Evolutionary conservation across 2,113 vertebrate genomes (phyloP).

Genomic region (Chamaetylas fuelleborni): DNA sequence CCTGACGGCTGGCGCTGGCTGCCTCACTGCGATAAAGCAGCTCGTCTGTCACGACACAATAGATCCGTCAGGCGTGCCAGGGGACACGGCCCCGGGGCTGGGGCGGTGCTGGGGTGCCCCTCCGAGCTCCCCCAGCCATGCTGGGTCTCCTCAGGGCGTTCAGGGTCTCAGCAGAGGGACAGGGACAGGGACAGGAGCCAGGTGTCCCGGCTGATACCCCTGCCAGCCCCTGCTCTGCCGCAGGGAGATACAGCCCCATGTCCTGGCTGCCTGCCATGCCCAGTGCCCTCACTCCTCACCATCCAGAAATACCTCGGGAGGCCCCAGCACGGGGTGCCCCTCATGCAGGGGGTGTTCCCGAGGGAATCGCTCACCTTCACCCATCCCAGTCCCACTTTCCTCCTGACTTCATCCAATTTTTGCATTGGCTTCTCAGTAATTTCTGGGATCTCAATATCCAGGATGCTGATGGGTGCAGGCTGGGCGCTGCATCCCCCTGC

Average conservation of each 20-base stretch:
- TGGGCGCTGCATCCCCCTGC: neutral
- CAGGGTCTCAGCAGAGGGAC: neutral
- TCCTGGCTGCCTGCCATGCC: neutral
- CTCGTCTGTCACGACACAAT: slow-evolving; percentile 69
- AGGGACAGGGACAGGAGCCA: neutral
- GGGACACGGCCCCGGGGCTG: neutral
- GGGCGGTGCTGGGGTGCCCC: neutral
- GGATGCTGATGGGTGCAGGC: neutral
- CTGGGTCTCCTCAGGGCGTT: neutral
- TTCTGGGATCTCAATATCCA: accelerated
- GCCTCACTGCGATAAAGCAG: slow-evolving; percentile 52
- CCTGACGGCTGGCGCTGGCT: slow-evolving; percentile 38
- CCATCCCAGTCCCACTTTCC: neutral
- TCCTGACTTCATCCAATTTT: neutral
- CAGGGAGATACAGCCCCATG: neutral
- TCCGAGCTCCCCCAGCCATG: accelerated
- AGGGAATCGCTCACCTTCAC: neutral
- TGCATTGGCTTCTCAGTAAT: neutral
- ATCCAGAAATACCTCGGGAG: neutral
- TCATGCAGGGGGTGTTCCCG: accelerated
- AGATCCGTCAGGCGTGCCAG: neutral
- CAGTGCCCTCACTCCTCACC: neutral
- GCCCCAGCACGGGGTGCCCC: neutral
- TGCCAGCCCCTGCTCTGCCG: neutral
- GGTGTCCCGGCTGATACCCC: neutral